phyloP scores from a whole-genome alignment of 2,113 vertebrate genomes.

The Eretmochelys imbricata region DNA sequence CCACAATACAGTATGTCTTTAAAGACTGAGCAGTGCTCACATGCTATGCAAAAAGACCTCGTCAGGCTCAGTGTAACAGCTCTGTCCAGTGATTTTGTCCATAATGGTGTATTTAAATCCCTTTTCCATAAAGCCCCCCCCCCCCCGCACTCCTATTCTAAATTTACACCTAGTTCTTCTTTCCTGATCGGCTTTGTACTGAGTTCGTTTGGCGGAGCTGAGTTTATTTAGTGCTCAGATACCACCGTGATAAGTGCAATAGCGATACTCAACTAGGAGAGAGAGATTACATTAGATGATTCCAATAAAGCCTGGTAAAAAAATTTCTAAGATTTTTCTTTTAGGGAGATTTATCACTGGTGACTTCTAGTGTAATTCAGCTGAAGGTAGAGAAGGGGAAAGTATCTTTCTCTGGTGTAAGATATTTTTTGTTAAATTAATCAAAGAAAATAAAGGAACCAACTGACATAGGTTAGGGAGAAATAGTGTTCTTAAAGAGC shows the following conservation, averaged over 20 bases:
- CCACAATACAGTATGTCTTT: not conserved
- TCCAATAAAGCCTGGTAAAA: constrained; percentile 27
- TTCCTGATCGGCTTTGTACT: constrained; percentile 48
- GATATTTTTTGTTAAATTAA: constrained; percentile 41
- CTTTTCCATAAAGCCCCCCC: not conserved
- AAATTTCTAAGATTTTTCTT: constrained; percentile 13
- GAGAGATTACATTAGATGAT: not conserved
- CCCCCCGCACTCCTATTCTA: not conserved
- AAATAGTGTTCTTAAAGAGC: constrained; percentile 21
- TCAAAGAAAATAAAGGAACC: constrained; percentile 46
- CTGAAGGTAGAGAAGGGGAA: constrained; percentile 17
- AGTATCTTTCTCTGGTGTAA: constrained; percentile 7
- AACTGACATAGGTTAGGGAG: constrained; percentile 26
- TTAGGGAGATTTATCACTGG: not conserved
- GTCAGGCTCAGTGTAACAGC: constrained; percentile 33
- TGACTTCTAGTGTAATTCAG: constrained; percentile 48
- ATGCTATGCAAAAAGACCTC: constrained; percentile 9
- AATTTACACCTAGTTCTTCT: constrained; percentile 44
- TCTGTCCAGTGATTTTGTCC: constrained; percentile 54
- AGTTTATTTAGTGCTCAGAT: constrained; percentile 47
- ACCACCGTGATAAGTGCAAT: constrained; percentile 38
- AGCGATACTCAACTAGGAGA: constrained; percentile 43
- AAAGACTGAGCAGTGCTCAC: not conserved
- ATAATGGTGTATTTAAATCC: constrained; percentile 29
- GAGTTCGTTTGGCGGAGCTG: constrained; percentile 34